Evolutionary conservation across 2,888 invertebrate genomes (phyloP).

Genomic region (Eulithis prunata): DNA sequence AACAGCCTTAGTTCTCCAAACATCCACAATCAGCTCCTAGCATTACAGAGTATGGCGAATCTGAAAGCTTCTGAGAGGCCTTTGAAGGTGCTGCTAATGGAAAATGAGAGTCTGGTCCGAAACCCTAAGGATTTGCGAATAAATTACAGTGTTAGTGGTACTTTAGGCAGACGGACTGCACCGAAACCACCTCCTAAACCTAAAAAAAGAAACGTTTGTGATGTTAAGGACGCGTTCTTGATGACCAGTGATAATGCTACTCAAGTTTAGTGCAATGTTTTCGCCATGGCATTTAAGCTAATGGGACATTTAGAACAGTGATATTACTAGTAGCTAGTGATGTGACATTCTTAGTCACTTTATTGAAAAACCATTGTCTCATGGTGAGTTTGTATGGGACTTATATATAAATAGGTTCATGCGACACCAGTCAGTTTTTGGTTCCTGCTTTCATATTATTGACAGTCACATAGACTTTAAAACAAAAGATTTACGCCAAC

Average conservation of each 20-base stretch:
- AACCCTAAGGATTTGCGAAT: slow-evolving; percentile 61
- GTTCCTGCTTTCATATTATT: no score
- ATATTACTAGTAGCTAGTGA: not conserved
- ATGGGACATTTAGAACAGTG: not conserved
- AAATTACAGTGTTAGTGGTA: slow-evolving; percentile 68
- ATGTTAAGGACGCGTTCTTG: slow-evolving; percentile 88
- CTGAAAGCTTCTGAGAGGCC: slow-evolving; percentile 67
- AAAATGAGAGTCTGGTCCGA: slow-evolving; percentile 64
- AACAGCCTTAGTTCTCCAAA: slow-evolving; percentile 82
- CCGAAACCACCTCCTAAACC: slow-evolving; percentile 92
- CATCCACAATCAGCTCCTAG: slow-evolving; percentile 78
- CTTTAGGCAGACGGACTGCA: slow-evolving; percentile 82
- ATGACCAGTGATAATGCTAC: slow-evolving; percentile 94
- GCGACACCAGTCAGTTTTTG: no score
- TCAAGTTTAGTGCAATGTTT: slow-evolving; percentile 86
- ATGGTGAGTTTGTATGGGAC: no score
- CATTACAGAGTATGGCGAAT: slow-evolving; percentile 70
- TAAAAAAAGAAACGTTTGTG: slow-evolving; percentile 88
- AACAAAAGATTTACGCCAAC: no score
- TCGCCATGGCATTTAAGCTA: not conserved
- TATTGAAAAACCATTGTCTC: no score
- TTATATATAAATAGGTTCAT: no score
- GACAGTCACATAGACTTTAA: no score
- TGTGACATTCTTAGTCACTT: no score
- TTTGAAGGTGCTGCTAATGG: slow-evolving; percentile 67